These are phyloP conservation scores for Buceros bicornis DNA, from an alignment of 2,797 vertebrate genomes.

Conservation along the genomic window DNA sequence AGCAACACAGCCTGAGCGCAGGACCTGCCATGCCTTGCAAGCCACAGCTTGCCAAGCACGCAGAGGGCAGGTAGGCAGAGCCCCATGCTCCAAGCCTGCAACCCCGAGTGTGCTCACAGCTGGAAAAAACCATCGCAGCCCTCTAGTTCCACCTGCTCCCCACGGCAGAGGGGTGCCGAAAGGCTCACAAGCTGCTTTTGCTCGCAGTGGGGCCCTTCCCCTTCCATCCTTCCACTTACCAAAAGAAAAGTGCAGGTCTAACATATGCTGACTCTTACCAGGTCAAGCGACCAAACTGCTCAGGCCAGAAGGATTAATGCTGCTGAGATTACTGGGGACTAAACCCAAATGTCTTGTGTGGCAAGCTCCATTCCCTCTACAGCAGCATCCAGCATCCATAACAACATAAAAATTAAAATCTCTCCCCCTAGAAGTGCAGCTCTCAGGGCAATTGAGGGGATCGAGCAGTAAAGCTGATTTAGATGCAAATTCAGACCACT, in stretches of 20 bases:
- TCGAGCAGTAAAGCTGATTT: not conserved
- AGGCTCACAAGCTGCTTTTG: not conserved
- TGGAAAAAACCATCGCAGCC: not conserved
- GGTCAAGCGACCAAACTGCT: not conserved
- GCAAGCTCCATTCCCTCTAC: not conserved
- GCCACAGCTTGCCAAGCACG: not conserved
- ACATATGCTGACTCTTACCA: not conserved
- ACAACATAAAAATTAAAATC: not conserved
- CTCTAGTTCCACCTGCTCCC: not conserved
- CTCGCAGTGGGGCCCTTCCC: not conserved
- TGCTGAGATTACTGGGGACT: not conserved
- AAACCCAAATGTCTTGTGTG: not conserved
- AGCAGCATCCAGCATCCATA: not conserved
- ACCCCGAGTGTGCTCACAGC: not conserved
- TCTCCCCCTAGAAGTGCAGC: not conserved
- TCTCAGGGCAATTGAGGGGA: not conserved
- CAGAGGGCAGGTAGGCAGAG: constrained; percentile 36
- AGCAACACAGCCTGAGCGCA: not conserved
- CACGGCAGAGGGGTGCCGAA: accelerated
- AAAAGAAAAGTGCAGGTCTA: not conserved
- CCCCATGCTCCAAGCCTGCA: accelerated
- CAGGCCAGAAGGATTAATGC: not conserved
- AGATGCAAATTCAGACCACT: not conserved
- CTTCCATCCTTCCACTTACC: not conserved
- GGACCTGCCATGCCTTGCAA: not conserved